These are phyloP conservation scores for Actinostola sp. DNA, from an alignment of 92 coral and sea anemone genomes.

Conservation along the genomic window DNA sequence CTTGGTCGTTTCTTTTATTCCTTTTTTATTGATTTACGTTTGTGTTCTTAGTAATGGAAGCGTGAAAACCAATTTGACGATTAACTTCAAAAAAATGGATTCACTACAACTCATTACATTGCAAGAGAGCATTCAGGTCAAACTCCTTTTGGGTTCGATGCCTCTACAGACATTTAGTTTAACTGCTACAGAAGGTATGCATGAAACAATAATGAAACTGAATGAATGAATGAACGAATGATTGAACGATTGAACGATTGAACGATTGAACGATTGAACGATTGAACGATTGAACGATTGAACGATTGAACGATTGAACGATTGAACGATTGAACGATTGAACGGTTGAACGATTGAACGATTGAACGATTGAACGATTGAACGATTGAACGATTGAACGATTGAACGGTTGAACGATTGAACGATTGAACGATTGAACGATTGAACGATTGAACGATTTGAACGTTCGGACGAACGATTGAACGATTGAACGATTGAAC, in stretches of 20 bases:
- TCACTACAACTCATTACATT: conserved; percentile 43
- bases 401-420: no score
- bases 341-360: not conserved
- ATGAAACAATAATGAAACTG: not conserved
- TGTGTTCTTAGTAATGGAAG: conserved; percentile 44
- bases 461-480: no score
- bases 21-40: not conserved
- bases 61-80: conserved; percentile 38
- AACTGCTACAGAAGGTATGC: conserved; percentile 37
- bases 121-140: conserved; percentile 38
- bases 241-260: not conserved
- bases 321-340: not conserved
- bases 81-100: conserved; percentile 34
- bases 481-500: no score
- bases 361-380: not conserved
- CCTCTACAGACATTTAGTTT: conserved; percentile 22
- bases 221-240: not conserved
- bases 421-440: no score
- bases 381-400: not conserved
- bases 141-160: conserved; percentile 19
- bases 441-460: no score
- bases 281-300: not conserved
- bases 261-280: not conserved
- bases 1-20: not conserved
- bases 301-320: not conserved